Percentiles rank a stretch among this genome's conserved stretches.
These are phyloP conservation scores for Poeciliopsis gracilis DNA, from an alignment of 2,797 vertebrate species.

Conservation along the genomic window DNA sequence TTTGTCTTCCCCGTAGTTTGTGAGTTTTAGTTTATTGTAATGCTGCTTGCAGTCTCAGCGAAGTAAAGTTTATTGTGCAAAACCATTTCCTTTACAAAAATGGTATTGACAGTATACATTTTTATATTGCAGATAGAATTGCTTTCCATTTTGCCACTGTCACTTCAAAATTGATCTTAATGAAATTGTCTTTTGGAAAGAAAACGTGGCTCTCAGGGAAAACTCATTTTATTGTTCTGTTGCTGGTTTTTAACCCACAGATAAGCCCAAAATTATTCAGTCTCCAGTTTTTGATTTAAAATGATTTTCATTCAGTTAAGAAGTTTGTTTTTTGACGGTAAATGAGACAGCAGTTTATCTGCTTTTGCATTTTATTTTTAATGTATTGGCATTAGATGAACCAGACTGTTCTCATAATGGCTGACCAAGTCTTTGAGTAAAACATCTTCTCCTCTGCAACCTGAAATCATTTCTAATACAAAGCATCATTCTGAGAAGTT, in stretches of 20 bases:
- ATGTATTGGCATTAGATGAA: background rate
- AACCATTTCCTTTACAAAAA: background rate
- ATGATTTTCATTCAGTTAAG: background rate
- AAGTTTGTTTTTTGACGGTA: background rate
- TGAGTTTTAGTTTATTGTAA: background rate
- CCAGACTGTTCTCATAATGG: background rate
- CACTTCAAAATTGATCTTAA: background rate
- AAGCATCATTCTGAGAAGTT: background rate
- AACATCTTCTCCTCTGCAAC: background rate
- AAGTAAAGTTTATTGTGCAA: background rate
- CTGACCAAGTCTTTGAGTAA: background rate
- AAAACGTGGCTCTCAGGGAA: background rate
- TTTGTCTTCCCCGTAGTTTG: background rate
- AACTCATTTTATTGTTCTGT: background rate
- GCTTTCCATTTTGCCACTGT: background rate
- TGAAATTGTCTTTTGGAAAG: background rate
- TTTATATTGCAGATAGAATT: background rate
- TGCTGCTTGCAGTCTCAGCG: background rate
- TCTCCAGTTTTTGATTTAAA: background rate
- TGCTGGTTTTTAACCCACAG: background rate
- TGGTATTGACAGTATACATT: background rate
- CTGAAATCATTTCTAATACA: background rate
- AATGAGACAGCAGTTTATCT: background rate
- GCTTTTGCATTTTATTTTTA: background rate
- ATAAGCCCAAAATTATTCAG: background rate